A percentile compares a stretch with the other conserved stretches of the same genome.
These are phyloP conservation scores for human DNA, from an alignment of 2,113 vertebrate species.

Conservation along the genomic window GRCh38 chr3:146298501-146299000, in stretches of 20 bases:
- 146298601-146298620: neutral
- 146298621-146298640: neutral
- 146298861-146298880: neutral
- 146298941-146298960: neutral
- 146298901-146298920: neutral
- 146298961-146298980: neutral
- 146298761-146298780: neutral
- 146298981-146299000: neutral
- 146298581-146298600: neutral
- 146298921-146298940: neutral
- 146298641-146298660: neutral
- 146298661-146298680: neutral
- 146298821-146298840: neutral
- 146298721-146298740: neutral
- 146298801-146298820: neutral
- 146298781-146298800: neutral
- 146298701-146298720: neutral
- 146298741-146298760: neutral
- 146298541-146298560: neutral
- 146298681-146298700: neutral
- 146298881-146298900: neutral
- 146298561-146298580: neutral
- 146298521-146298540: neutral
- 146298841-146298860: neutral
- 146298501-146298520: neutral